Base-by-base conservation (phyloP, 2,797 vertebrate species). In the Bufotes viridis region DNA sequence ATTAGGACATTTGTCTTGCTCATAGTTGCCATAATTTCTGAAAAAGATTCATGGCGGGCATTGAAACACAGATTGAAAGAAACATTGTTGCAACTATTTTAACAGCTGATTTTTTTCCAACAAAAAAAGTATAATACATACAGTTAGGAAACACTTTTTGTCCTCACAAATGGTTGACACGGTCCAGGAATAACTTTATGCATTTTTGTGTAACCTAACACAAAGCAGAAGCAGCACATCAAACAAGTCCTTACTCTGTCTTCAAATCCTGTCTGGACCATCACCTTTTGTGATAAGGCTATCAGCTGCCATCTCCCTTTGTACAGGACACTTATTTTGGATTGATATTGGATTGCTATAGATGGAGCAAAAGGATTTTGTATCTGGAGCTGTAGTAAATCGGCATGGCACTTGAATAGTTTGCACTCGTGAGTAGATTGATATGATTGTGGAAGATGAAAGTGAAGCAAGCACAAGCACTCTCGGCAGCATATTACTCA, bases 201-300 rank as follows among this genome's bases (percentile, higher is more conserved):
- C 15, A 17, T 29, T 18, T 79, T 80, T 34, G 15, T 79, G 55
- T 60, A 34, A 34, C 17, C 60, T 15, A 61, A 42, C 60, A 81
- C 9, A 81, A 65, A 63, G 20, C 79, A 81, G 79, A 81, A 61
- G 6, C 5, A 7, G 11, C 11, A 81, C 58, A 63, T 81, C 26
- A 81, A 81, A 81, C 57, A 63, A 42, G 11, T 22, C 10, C 26
- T 42, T 42, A 63, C 18, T 29, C 57, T 22, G 26, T 12, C 78
- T 81, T 42, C n/a, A 29, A 9, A 61, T 63, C 12, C 7, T 81
- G 18, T 65, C 58, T 42, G 60, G 60, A 63, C 8, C 29, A 24
- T 81, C 79, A 63, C 79, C 60, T 63, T 14, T 13, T 63, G 58
- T 49, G 79, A 81, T 81, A 81, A 81, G 79, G 42, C 34, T 81